Percentiles rank a stretch among this genome's conserved stretches.
phyloP scores from a whole-genome alignment of 2,113 vertebrate genomes.

The Tapirus terrestris region DNA sequence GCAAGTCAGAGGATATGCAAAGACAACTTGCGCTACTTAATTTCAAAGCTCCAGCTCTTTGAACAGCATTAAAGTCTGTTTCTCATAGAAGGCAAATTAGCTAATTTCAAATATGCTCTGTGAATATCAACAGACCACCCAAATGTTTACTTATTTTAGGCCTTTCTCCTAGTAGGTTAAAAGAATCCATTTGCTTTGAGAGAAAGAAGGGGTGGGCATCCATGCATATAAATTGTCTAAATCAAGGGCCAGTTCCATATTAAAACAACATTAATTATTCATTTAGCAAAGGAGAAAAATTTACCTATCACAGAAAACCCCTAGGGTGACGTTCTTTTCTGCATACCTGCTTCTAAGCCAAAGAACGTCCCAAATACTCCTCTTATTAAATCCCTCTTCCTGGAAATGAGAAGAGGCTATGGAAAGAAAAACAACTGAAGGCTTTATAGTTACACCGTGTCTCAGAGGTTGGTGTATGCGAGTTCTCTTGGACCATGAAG shows the following conservation, averaged over 20 bases:
- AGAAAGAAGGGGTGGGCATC: neutral
- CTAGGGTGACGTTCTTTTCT: neutral
- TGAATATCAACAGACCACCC: conserved; percentile 79
- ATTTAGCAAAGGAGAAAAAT: conserved; percentile 51
- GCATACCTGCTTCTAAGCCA: neutral
- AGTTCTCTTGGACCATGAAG: neutral
- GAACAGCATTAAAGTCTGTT: conserved; percentile 70
- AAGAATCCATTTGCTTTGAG: conserved; percentile 54
- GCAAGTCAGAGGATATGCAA: conserved; percentile 8
- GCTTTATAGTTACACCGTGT: neutral
- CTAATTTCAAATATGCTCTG: conserved; percentile 71
- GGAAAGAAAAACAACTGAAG: neutral
- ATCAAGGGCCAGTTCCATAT: conserved; percentile 49
- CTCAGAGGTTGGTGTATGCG: neutral
- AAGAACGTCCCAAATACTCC: neutral
- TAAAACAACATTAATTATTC: conserved; percentile 67
- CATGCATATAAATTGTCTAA: conserved; percentile 57
- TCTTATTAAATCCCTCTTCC: neutral
- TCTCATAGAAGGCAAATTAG: conserved; percentile 72
- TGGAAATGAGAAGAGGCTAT: neutral
- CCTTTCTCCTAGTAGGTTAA: conserved; percentile 32
- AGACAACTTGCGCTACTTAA: conserved; percentile 65
- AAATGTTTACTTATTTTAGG: conserved; percentile 75
- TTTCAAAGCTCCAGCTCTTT: conserved; percentile 65
- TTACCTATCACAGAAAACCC: conserved; percentile 32